Evolutionary conservation across 2,888 invertebrate genomes (phyloP), one percentile per base, ranked within the genome.

Genomic region (Lasius platythorax): DNA sequence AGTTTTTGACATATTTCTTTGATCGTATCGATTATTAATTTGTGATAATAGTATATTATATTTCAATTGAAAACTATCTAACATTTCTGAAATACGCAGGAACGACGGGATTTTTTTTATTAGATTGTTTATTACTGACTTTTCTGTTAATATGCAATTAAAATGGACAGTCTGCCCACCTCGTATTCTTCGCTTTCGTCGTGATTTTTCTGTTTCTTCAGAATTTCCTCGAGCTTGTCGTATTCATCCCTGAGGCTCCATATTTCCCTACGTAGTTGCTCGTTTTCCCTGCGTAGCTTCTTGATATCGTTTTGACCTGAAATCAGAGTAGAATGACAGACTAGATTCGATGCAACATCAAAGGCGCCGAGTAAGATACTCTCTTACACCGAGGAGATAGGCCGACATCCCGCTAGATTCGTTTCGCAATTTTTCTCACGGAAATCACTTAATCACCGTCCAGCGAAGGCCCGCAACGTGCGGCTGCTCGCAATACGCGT

Each of bases 261-360:
- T 93, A 98, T 98, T 95, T 98, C 98, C 33, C 98, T 96, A 92
- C 98, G 97, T 82, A 98, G 95, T 94, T 98, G 97, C 90, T 98
- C 98, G 96, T 98, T 98, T 94, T 98, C 98, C 64, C 98, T 96
- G 87, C 98, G 97, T 93, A 98, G 94, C 94, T 98, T 98, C 95
- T 98, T 98, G 92, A 98, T 98, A 94, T 98, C 98, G 90, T 97
- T 97, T 95, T 98, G 98, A 90, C 98, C 98, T 98, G 95, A 30
- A 95, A 95, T 63, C 33, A 83, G 5, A 37, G 37, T 37, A 5
- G 37, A 37, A 37, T 56, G 46, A 67, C 28, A 75, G 28, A 63
- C 58, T 46, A 33, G 30, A 50, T 67, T 46, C 18, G 33, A 23
- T 23, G 53, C 56, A 33, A 58, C 28, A 18, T 33, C 50, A 33